Conservation (phyloP, 92 coral and sea anemone species). For the Plumapathes pennacea region DNA sequence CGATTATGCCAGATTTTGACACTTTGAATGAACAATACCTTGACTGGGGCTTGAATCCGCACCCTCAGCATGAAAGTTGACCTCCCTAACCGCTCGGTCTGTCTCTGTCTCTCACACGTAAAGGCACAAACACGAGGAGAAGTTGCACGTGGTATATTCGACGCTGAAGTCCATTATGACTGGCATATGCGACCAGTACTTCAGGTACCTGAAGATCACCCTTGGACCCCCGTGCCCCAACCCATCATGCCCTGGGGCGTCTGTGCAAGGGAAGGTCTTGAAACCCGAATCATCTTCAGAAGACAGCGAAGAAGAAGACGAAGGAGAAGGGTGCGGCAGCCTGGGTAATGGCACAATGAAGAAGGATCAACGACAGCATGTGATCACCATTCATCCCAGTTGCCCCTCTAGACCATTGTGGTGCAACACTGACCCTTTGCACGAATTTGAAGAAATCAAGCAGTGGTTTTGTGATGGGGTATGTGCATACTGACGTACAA, state of each 20-base stretch:
- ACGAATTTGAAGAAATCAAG: conserved; percentile 50
- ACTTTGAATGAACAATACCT: too few species aligned
- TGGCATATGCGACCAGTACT: conserved; percentile 61
- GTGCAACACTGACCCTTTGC: conserved; percentile 59
- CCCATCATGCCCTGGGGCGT: conserved; percentile 64
- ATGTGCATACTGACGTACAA: too few species aligned
- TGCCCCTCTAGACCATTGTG: conserved; percentile 51
- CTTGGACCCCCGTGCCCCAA: conserved; percentile 68
- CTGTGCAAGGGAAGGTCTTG: conserved; percentile 29
- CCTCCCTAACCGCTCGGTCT: neutral
- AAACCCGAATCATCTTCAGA: conserved; percentile 44
- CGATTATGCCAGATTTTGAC: too few species aligned
- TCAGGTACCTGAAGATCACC: conserved; percentile 56
- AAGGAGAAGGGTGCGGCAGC: conserved; percentile 10
- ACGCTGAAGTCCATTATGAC: conserved; percentile 26
- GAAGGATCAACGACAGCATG: conserved; percentile 39
- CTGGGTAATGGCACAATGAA: conserved; percentile 4
- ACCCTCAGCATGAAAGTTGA: too few species aligned
- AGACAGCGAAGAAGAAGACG: conserved; percentile 34
- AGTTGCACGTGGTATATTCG: conserved; percentile 34
- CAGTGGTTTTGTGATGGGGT: conserved; percentile 43
- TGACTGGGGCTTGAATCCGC: too few species aligned
- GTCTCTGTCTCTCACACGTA: neutral
- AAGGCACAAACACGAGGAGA: conserved; percentile 39
- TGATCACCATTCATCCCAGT: conserved; percentile 46